phyloP scores from a whole-genome alignment of 2,797 vertebrate species.

The Dendrocincla tyrannina region DNA sequence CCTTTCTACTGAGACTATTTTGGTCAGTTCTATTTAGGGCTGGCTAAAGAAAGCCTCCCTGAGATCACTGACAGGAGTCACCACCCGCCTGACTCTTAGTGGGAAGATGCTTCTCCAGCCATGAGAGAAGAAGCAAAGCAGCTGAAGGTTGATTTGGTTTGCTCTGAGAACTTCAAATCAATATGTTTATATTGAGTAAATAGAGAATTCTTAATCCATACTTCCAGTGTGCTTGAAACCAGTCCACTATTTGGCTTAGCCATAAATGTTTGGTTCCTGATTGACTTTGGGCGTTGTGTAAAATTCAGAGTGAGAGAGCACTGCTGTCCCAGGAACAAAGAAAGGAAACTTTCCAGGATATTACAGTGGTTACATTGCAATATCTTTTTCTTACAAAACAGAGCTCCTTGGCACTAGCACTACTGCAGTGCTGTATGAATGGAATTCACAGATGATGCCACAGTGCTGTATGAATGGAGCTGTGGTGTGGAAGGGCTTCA shows the following conservation, averaged over 20 bases:
- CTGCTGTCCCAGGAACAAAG: conserved; percentile 26
- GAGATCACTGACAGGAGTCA: neutral
- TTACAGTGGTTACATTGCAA: conserved; percentile 26
- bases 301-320: neutral
- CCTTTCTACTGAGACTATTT: neutral
- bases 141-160: neutral
- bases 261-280: neutral
- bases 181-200: neutral
- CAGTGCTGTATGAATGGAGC: conserved; percentile 25
- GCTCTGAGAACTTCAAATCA: neutral
- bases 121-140: neutral
- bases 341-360: conserved; percentile 7
- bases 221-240: neutral
- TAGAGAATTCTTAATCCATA: neutral
- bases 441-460: conserved; percentile 2
- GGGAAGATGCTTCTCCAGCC: neutral
- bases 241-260: neutral
- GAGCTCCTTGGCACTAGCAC: neutral
- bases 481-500: neutral
- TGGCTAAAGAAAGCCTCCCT: neutral
- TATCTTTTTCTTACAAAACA: conserved; percentile 9
- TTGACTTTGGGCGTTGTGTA: neutral
- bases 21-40: neutral
- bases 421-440: neutral
- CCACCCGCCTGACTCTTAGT: neutral